Conservation (phyloP, 1,140 invertebrate species). For the Asbolus verrucosus region DNA sequence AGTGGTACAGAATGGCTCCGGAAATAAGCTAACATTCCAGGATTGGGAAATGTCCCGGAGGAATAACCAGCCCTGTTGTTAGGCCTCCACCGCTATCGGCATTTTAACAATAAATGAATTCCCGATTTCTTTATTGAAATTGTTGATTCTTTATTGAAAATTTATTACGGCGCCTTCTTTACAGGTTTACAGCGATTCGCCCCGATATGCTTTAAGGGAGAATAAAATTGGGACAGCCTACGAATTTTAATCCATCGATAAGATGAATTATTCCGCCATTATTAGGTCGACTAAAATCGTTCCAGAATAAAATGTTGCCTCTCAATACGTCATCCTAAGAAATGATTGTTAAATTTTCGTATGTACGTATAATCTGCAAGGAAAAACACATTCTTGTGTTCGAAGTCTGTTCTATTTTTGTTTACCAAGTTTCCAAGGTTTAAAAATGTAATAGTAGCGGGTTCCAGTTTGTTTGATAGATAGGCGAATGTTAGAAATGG, state of each 20-base stretch:
- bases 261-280: neutral
- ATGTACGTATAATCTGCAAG: too few relatives aligned
- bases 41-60: conserved; percentile 47
- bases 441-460: too few relatives aligned
- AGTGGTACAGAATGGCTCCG: conserved; percentile 47
- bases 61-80: conserved; percentile 48
- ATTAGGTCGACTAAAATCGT: too few relatives aligned
- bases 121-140: conserved; percentile 54
- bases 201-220: neutral
- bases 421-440: too few relatives aligned
- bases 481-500: too few relatives aligned
- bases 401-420: too few relatives aligned
- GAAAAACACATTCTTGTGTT: too few relatives aligned
- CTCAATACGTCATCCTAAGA: too few relatives aligned
- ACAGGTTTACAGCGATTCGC: neutral
- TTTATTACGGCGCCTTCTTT: conserved; percentile 30
- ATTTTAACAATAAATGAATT: conserved; percentile 54
- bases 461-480: too few relatives aligned
- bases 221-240: conserved; percentile 1
- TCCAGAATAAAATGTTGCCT: conserved; percentile 15
- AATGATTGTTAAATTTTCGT: too few relatives aligned
- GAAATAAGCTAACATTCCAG: conserved; percentile 55
- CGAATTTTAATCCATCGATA: neutral
- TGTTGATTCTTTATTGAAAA: conserved; percentile 47
- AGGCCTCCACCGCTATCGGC: conserved; percentile 48